These are phyloP conservation scores for Lagorchestes hirsutus DNA, from an alignment of 2,797 vertebrate species.

Conservation along the genomic window DNA sequence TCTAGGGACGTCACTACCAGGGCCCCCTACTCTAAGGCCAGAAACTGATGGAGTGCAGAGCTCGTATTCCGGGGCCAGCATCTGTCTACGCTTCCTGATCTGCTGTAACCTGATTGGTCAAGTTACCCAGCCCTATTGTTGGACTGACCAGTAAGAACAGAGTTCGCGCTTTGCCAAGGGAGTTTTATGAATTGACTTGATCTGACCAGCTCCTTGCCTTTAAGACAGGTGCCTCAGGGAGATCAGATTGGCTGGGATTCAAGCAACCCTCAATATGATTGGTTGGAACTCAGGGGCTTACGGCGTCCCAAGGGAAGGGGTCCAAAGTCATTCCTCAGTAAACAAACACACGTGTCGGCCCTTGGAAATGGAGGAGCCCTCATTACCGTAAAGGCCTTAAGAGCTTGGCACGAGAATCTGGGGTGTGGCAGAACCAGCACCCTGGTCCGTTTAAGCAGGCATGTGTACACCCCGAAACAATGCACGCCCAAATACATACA, in stretches of 20 bases:
- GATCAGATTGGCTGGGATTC: not conserved
- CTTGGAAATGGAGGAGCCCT: not conserved
- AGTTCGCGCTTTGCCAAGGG: not conserved
- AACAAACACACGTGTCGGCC: slow-evolving; percentile 2
- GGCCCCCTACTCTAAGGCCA: not conserved
- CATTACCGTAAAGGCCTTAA: not conserved
- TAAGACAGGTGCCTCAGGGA: not conserved
- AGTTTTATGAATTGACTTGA: not conserved
- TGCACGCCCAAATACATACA: not conserved
- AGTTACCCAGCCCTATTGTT: not conserved
- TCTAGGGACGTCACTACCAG: not conserved
- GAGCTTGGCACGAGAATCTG: not conserved
- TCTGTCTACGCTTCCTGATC: not conserved
- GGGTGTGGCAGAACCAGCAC: not conserved
- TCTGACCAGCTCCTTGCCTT: not conserved
- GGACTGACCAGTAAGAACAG: not conserved
- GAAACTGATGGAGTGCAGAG: not conserved
- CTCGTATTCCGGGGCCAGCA: not conserved
- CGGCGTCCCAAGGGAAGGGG: not conserved
- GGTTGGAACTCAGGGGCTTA: not conserved
- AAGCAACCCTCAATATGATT: not conserved
- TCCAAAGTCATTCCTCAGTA: not conserved
- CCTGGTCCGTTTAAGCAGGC: not conserved
- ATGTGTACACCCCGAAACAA: not conserved
- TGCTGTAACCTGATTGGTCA: not conserved